Base-by-base conservation (phyloP, 2,888 invertebrate species). In the Pycnomerus fuliginosus region DNA sequence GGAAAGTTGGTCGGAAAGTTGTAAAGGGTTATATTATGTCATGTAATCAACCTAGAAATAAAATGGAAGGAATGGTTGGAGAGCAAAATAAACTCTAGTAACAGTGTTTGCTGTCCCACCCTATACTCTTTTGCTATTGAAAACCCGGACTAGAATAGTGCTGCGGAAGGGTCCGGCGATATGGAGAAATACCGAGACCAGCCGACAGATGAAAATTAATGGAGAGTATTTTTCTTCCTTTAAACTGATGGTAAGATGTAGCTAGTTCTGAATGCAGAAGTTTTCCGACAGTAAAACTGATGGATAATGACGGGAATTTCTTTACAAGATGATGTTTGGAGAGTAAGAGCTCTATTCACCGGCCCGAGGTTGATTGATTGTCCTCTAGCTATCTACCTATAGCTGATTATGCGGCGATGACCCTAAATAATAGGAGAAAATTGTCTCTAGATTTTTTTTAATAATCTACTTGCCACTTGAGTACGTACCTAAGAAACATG, bases 141-240 rank as follows among this genome's bases (percentile, higher is more conserved):
- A n/a, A n/a, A n/a, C n/a, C n/a, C n/a, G n/a, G n/a, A n/a, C n/a
- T n/a, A n/a, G 44, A 46, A 46, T 47, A 46, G 46, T 45, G 43
- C 47, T 50, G 41, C 23, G n/a, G n/a, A n/a, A 4, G 20, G 5
- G 23, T 11, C 23, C n/a, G n/a, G n/a, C 23, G n/a, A n/a, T 14
- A 8, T 13, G 11, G 28, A 28, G 12, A 28, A 28, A 28, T 11
- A 13, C 28, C 12, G 7, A n/a, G 11, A 13, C 12, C 28, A 8
- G 28, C 28, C 53, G 67, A 68, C 68, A 68, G 65, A 68, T 67
- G 65, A 69, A 63, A 66, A 70, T 69, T 69, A 69, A 70, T 69
- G 67, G 63, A 47, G 61, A 55, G 64, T 61, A 69, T 70, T 69
- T 68, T 68, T 70, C 69, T 67, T 69, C 64, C 66, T 68, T 65